Base-by-base conservation (phyloP, 2,797 vertebrate genomes). In the Acrocephalus scirpaceus region DNA sequence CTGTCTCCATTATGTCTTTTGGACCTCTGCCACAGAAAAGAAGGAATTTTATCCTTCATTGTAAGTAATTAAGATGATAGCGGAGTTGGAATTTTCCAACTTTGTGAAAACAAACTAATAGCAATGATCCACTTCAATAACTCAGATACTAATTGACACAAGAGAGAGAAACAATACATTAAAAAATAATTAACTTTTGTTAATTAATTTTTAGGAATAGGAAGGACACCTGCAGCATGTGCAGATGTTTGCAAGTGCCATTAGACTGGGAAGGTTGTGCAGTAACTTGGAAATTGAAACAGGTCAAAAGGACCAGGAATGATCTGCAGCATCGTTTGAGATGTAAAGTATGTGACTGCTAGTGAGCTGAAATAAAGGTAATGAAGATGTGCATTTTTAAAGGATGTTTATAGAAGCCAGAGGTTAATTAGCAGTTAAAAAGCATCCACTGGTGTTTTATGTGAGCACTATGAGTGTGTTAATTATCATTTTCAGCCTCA, bases 151-250 rank as follows among this genome's bases (percentile, higher is more conserved):
- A 93, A 94, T 80, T 95, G 92, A 90, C 86, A 90, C 5, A 9
- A 42, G 67, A 76, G 88, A 93, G 87, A 95, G 76, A 96, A 95
- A 93, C 92, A 96, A 96, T 95, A 91, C 74, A 86, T 86, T 93
- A 88, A 92, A 92, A 97, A 94, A 94, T 96, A 97, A 96, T 97
- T 97, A 96, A 95, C 92, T 94, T 94, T 32, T 2, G 45, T 95
- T 96, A 97, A 97, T 96, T 96, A 95, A 94, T 93, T 96, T 96
- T 95, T 92, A 93, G 91, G 82, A 96, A 71, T 76, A 86, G 73
- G 85, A 97, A 96, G 80, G 91, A 76, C 57, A 95, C 73, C 83
- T 92, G 82, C 79, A 92, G 87, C 78, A 84, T 58, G 32, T 44
- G 48, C 51, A 93, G 79, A 76, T 2, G 4, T 74, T 88, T 86